These are phyloP conservation scores for Ochotona curzoniae DNA, from an alignment of 2,113 vertebrate species.

Conservation along the genomic window DNA sequence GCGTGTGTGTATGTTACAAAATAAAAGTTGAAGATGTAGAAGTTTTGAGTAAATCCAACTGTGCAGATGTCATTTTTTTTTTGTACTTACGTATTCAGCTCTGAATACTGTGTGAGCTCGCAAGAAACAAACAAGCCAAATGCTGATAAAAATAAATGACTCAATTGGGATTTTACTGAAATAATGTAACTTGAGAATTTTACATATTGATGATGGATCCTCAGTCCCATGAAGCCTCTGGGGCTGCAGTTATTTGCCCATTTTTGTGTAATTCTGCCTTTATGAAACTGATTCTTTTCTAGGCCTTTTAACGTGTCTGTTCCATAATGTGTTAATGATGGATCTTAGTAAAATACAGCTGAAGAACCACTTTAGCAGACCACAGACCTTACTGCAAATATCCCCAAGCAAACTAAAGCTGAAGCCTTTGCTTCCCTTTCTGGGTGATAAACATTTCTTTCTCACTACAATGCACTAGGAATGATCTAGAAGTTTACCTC, in stretches of 20 bases:
- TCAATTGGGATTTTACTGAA: conserved; percentile 61
- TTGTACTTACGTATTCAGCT: conserved; percentile 66
- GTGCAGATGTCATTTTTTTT: conserved; percentile 54
- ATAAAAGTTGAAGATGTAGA: neutral
- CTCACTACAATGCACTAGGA: neutral
- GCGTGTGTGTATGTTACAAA: too few relatives aligned
- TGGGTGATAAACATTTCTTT: conserved; percentile 24
- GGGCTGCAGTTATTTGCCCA: conserved; percentile 49
- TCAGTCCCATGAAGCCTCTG: conserved; percentile 53
- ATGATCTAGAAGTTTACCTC: conserved; percentile 37
- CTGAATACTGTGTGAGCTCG: conserved; percentile 60
- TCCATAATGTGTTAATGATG: conserved; percentile 8
- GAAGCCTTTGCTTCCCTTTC: neutral
- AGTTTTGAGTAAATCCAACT: conserved; percentile 54
- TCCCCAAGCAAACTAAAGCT: neutral
- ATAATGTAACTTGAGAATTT: conserved; percentile 72
- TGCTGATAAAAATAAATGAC: conserved; percentile 68
- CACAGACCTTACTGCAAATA: conserved; percentile 51
- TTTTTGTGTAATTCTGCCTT: conserved; percentile 62
- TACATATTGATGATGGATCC: conserved; percentile 69
- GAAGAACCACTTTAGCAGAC: conserved; percentile 38
- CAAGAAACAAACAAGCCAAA: conserved; percentile 59
- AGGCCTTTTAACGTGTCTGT: conserved; percentile 41
- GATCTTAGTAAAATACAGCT: conserved; percentile 61
- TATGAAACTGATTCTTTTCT: conserved; percentile 58